Base-by-base conservation (phyloP, 2,888 invertebrate species). In the Microctonus hyperodae region DNA sequence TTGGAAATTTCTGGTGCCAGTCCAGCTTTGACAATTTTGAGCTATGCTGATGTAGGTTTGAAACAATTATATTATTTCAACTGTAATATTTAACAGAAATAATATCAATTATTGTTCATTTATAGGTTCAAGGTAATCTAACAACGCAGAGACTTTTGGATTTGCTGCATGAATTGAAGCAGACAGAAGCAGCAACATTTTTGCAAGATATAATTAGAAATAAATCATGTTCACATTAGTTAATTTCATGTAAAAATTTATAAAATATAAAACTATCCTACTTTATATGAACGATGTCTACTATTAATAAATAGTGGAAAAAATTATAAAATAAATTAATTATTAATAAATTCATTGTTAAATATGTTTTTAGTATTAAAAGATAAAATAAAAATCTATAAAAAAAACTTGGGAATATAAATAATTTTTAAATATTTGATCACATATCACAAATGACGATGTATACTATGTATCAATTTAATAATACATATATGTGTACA, bases 21-120 rank as follows among this genome's bases (percentile, higher is more conserved):
- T 74, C 88, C 88, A 44, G 86, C 90, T 0, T 82, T 85, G 65
- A 85, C 86, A 1, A 85, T 92, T 73, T 84, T 92, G 0, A 85
- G 85, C 51, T 87, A 88, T 57, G 79, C 79, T n/a, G 76, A 79
- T 67, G 81, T 82, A 72, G 74, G 77, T 73, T 64, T 28, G 22
- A 53, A 44, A 48, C 11, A 53, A 33, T 44, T 35, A n/a, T n/a
- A n/a, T 44, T 57, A n/a, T n/a, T n/a, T n/a, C n/a, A n/a, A n/a
- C n/a, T 16, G 20, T 55, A 10, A 28, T 5, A 7, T 5, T 5
- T n/a, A n/a, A n/a, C n/a, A n/a, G n/a, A n/a, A n/a, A n/a, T n/a
- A n/a, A n/a, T n/a, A n/a, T n/a, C n/a, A n/a, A n/a, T 63, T 20
- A 23, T 64, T 55, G 23, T 13, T 50, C 59, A 31, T 60, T 66